A percentile compares a stretch with the other conserved stretches of the same genome.
phyloP scores from a whole-genome alignment of 2,888 invertebrate genomes.

The Lasioglossum zephyrum region DNA sequence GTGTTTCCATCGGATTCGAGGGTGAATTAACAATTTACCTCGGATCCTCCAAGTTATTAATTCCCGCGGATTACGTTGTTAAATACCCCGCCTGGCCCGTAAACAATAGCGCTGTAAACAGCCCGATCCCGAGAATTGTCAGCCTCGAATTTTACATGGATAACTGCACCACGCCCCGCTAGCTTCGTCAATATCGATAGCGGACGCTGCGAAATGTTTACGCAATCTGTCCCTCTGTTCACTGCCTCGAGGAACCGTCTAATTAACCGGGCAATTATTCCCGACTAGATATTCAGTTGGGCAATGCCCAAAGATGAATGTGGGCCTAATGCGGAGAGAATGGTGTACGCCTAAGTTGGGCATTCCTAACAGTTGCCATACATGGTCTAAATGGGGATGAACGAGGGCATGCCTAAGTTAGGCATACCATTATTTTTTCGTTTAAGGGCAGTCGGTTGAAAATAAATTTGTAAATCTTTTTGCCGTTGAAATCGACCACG shows the following conservation, averaged over 20 bases:
- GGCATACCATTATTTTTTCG: too few species aligned
- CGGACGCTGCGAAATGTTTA: neutral
- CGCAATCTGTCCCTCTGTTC: neutral
- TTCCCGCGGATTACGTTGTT: conserved; percentile 33
- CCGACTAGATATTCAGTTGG: too few species aligned
- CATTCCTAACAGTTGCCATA: too few species aligned
- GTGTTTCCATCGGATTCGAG: neutral
- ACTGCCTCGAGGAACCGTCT: neutral
- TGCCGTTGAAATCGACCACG: neutral
- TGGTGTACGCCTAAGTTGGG: too few species aligned
- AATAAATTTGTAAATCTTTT: neutral
- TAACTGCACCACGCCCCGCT: conserved; percentile 19
- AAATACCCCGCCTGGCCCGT: conserved; percentile 4
- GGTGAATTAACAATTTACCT: conserved; percentile 3
- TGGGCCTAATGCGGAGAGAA: too few species aligned
- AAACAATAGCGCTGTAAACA: conserved; percentile 18
- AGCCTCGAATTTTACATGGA: conserved; percentile 9
- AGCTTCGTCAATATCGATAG: neutral
- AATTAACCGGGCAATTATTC: neutral
- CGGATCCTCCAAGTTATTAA: conserved; percentile 19
- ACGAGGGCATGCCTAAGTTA: too few species aligned
- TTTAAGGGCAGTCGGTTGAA: too few species aligned
- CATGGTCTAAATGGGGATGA: too few species aligned
- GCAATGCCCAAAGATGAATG: too few species aligned
- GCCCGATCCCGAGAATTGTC: conserved; percentile 15